Base-by-base conservation (phyloP, 2,797 vertebrate genomes). In the Fistularia commersonii region DNA sequence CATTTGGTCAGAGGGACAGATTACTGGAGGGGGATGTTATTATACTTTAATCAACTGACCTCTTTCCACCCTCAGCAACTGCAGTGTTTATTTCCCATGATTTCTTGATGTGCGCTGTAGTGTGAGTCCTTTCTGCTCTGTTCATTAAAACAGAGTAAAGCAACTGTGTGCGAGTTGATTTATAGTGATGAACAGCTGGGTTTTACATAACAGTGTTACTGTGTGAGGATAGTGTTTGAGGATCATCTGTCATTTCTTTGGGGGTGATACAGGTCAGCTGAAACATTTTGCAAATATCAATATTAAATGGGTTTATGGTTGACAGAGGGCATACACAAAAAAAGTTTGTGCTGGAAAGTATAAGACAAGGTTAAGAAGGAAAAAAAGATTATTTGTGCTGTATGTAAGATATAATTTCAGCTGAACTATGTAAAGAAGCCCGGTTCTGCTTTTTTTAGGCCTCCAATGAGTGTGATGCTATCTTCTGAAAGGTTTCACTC, bases 131-230 rank as follows among this genome's bases (percentile, higher is more conserved):
- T 7, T 10, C 7, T 23, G 8, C 35, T 45, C 1, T n/a, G 47
- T 41, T 1, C 38, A 58, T 76, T 77, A 81, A 89, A 90, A 91
- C 90, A 90, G 83, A 71, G 61, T 61, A 1, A 51, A 74, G 72
- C 5, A 33, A 55, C 58, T 64, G 45, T 62, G 51, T 51, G n/a
- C 36, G 52, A 54, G 32, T 37, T 12, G 48, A 43, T 52, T 67
- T 80, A 61, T 84, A 38, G 72, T 82, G 74, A 33, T 32, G 10
- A 87, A 77, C 89, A 90, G 87, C 84, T 89, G 89, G 53, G 57
- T 37, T 69, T 90, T 89, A 90, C 62, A 71, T 86, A 89, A 92
- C 75, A 47, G 35, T 0, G 7, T 34, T 3, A 62, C 5, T 31
- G 40, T 48, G 54, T 56, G 61, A 72, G 68, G 62, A 52, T 48